Base-by-base conservation (phyloP, 2,113 vertebrate species). In the Orientallactaga bullata region DNA sequence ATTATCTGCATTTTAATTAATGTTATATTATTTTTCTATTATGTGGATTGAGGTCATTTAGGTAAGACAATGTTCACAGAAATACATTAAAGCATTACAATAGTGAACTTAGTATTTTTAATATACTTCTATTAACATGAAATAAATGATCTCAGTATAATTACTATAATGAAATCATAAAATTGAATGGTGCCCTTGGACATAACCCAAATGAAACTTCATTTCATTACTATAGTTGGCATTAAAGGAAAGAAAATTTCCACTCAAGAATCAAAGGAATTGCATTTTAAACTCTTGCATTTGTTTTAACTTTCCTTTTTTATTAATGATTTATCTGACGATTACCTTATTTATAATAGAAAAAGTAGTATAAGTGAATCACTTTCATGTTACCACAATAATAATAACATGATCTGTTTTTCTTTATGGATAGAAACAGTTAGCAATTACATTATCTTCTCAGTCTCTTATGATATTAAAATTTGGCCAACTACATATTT, bases 121-220 rank as follows among this genome's bases (percentile, higher is more conserved):
- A 95, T 55, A 61, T 84, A 30, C 35, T 51, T 84, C 68, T 89
- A 37, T 93, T 39, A 2, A 84, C 61, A 85, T 2, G 11, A 84
- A 96, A 87, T 63, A 94, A 94, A 91, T 96, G 68, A 85, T 92
- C 47, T 89, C 39, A 42, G 58, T 87, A 69, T 85, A 95, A 91
- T 95, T 91, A 83, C n/a, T 83, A 12, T 32, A 87, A n/a, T 81
- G 21, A 96, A 93, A 77, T 89, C 78, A 20, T 84, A 16, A 94
- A 93, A 87, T 78, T 81, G 47, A 94, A 78, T 89, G 37, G 35
- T 93, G 80, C 58, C 73, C 72, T 93, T 93, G 72, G 63, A 84
- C 42, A 51, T 89, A 91, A 94, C 66, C 89, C 91, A 96, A 87
- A 89, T 55, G 47, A 93, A 87, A 88, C 20, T 42, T 87, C 61